Conservation (phyloP, 2,113 vertebrate species). For the Elephantulus edwardii region DNA sequence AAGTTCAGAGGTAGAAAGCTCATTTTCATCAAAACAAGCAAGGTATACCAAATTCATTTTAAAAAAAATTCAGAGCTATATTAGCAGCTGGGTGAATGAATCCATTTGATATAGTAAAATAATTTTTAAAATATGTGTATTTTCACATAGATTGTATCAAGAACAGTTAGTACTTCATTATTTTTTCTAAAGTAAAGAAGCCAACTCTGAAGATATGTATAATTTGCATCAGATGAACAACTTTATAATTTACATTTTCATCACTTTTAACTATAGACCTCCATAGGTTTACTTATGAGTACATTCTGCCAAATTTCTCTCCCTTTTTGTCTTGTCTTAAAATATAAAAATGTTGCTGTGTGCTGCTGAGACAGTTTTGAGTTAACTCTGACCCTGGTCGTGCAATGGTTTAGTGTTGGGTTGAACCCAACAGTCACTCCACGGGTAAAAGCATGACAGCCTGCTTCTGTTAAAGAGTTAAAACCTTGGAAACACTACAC, state of each 20-base stretch:
- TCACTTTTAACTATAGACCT: neutral
- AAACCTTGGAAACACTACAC: no score
- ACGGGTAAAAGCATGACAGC: no score
- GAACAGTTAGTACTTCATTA: neutral
- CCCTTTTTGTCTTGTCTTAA: neutral
- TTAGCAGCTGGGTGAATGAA: neutral
- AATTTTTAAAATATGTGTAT: neutral
- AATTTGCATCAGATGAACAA: conserved; percentile 41
- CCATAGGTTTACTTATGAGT: neutral
- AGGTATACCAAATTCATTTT: neutral
- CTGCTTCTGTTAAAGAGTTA: no score
- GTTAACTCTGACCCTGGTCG: no score
- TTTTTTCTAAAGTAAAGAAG: neutral
- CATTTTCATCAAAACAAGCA: neutral
- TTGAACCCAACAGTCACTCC: no score
- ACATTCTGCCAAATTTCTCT: neutral
- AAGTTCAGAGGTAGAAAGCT: no score
- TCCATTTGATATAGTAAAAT: neutral
- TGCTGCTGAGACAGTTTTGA: no score
- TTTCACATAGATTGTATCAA: neutral
- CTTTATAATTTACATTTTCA: neutral
- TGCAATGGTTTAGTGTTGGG: no score
- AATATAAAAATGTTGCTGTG: no score
- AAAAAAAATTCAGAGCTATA: neutral
- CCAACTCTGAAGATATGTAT: neutral